Evolutionary conservation across 2,888 invertebrate genomes (phyloP).

Genomic region (Pinctada fucata): DNA sequence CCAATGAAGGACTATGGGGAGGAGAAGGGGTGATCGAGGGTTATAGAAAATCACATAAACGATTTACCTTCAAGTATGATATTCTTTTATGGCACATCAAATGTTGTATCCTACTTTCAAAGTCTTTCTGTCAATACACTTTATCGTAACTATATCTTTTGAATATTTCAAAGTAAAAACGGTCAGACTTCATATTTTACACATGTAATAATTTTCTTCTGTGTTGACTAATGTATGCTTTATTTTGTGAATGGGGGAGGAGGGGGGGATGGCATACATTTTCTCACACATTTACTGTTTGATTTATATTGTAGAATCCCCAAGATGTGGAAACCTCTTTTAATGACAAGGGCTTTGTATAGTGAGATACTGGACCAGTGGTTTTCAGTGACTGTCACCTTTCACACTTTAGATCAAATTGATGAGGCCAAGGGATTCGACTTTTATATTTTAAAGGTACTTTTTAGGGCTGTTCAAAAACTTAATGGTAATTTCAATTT

Average conservation of each 20-base stretch:
- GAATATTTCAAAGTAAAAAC: no score
- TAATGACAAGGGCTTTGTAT: conserved; percentile 89
- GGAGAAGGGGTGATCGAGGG: conserved; percentile 96
- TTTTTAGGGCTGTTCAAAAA: not conserved
- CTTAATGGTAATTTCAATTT: no score
- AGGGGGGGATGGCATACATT: no score
- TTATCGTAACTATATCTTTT: no score
- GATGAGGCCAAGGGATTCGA: conserved; percentile 95
- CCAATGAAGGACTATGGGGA: conserved; percentile 94
- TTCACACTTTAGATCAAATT: conserved; percentile 88
- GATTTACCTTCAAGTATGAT: not conserved
- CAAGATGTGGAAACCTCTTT: conserved; percentile 90
- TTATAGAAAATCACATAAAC: conserved; percentile 81
- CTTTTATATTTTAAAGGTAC: conserved; percentile 91
- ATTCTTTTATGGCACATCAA: not conserved
- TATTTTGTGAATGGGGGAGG: no score
- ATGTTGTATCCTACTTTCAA: not conserved
- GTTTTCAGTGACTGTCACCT: conserved; percentile 89
- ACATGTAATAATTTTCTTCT: no score
- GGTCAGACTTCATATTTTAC: no score
- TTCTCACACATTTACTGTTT: not conserved
- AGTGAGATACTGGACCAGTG: conserved; percentile 93
- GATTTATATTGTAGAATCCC: conserved; percentile 81
- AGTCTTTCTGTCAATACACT: not conserved
- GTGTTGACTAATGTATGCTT: no score